A percentile compares a stretch with the other conserved stretches of the same genome.
Evolutionary conservation across 2,113 vertebrate genomes (phyloP).

Genomic region (Corydoras sp.): DNA sequence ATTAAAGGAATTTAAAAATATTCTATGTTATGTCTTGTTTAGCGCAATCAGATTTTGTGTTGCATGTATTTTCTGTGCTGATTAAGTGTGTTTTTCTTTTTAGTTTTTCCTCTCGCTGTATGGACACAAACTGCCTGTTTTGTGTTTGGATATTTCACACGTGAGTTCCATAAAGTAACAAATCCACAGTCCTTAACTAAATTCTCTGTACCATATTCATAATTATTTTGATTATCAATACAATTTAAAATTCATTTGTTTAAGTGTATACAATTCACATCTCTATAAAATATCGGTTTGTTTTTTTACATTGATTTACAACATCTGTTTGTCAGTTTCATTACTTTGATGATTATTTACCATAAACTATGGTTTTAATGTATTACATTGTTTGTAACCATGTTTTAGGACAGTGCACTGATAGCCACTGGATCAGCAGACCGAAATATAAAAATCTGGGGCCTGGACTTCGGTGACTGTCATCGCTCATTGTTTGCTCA

Average conservation of each 20-base stretch:
- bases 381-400: neutral
- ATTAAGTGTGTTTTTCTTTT: slow-evolving; percentile 1
- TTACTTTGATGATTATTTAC: too few relatives aligned
- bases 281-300: too few relatives aligned
- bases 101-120: slow-evolving; percentile 97
- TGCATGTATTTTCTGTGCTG: too few relatives aligned
- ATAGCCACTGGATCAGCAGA: slow-evolving; percentile 94
- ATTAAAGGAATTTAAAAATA: neutral
- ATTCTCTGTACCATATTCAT: too few relatives aligned
- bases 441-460: slow-evolving; percentile 96
- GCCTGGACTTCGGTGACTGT: slow-evolving; percentile 95
- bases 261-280: too few relatives aligned
- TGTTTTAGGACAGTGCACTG: slow-evolving; percentile 76
- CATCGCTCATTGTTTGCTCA: slow-evolving; percentile 95
- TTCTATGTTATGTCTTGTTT: neutral
- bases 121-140: slow-evolving; percentile 93
- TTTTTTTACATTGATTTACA: too few relatives aligned
- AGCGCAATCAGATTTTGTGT: too few relatives aligned
- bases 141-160: slow-evolving; percentile 92
- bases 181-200: too few relatives aligned
- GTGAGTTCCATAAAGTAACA: slow-evolving; percentile 63
- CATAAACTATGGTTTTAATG: too few relatives aligned
- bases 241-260: too few relatives aligned
- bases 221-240: too few relatives aligned
- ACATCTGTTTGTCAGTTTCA: too few relatives aligned